phyloP scores from a whole-genome alignment of 2,888 invertebrate genomes.

The Chrysomela aeneicollis region DNA sequence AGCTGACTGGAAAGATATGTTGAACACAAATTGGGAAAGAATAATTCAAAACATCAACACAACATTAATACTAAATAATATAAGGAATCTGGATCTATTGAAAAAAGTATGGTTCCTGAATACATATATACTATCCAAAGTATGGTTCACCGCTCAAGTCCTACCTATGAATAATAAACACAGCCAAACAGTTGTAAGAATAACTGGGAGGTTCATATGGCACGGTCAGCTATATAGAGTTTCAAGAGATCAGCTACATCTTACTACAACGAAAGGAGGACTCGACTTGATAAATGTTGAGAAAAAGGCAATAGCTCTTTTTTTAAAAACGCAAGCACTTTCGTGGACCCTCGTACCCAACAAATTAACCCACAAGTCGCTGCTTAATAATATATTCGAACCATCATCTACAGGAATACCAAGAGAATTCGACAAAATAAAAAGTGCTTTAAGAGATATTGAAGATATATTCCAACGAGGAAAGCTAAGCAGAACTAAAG shows the following conservation, averaged over 20 bases:
- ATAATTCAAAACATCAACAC: background rate
- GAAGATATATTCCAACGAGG: too few relatives aligned
- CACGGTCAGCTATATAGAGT: background rate
- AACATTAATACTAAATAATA: background rate
- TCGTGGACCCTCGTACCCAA: too few relatives aligned
- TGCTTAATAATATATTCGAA: too few relatives aligned
- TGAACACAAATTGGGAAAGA: background rate
- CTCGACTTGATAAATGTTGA: background rate
- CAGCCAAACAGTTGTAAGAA: background rate
- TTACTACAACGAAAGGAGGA: background rate
- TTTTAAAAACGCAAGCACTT: background rate
- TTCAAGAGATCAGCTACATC: background rate
- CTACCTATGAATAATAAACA: background rate
- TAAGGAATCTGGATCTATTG: background rate
- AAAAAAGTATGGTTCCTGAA: background rate
- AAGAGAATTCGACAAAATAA: too few relatives aligned
- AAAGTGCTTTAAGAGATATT: too few relatives aligned
- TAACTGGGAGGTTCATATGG: conserved; percentile 5
- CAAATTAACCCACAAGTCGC: too few relatives aligned
- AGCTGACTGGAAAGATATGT: background rate
- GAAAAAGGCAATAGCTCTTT: background rate
- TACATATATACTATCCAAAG: background rate
- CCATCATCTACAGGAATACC: too few relatives aligned
- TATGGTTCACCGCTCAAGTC: background rate
- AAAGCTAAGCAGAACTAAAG: too few relatives aligned